Evolutionary conservation across 2,797 vertebrate genomes (phyloP).

Genomic region (Champsocephalus gunnari): DNA sequence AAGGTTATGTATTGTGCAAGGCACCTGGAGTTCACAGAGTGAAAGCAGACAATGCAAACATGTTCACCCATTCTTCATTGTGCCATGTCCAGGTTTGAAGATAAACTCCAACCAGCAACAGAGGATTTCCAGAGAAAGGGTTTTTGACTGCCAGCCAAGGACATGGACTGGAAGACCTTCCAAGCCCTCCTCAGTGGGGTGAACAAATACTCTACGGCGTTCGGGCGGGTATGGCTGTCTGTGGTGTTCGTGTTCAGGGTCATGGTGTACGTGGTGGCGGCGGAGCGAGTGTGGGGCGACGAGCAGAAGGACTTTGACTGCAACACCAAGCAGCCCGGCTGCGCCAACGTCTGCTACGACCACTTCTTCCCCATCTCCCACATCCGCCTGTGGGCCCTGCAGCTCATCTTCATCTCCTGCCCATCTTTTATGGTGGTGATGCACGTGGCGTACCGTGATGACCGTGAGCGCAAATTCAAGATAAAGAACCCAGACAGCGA

Average conservation of each 20-base stretch:
- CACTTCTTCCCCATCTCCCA: constrained; percentile 96
- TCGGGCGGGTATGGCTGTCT: constrained; percentile 95
- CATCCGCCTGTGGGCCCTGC: constrained; percentile 98
- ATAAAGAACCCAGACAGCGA: constrained; percentile 84
- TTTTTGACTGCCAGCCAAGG: constrained; percentile 40
- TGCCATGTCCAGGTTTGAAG: constrained; percentile 55
- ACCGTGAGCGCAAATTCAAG: constrained; percentile 89
- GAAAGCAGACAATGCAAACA: constrained; percentile 10
- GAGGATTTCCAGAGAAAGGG: constrained; percentile 17
- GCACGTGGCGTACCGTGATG: constrained; percentile 95
- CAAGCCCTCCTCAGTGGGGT: constrained; percentile 94
- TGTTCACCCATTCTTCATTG: constrained; percentile 30
- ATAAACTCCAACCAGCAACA: constrained; percentile 16
- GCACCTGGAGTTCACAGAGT: background rate
- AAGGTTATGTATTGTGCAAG: background rate
- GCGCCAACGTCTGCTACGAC: constrained; percentile 95
- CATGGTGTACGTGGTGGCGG: constrained; percentile 97
- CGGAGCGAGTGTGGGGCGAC: constrained; percentile 95
- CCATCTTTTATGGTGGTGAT: constrained; percentile 97
- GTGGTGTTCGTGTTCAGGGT: constrained; percentile 97
- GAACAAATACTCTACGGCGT: constrained; percentile 97
- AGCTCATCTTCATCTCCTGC: constrained; percentile 98
- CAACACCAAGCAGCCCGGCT: constrained; percentile 96
- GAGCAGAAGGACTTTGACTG: constrained; percentile 99
- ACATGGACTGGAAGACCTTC: constrained; percentile 98